Base-by-base conservation (phyloP, 2,113 vertebrate genomes). In the Tor tambroides region DNA sequence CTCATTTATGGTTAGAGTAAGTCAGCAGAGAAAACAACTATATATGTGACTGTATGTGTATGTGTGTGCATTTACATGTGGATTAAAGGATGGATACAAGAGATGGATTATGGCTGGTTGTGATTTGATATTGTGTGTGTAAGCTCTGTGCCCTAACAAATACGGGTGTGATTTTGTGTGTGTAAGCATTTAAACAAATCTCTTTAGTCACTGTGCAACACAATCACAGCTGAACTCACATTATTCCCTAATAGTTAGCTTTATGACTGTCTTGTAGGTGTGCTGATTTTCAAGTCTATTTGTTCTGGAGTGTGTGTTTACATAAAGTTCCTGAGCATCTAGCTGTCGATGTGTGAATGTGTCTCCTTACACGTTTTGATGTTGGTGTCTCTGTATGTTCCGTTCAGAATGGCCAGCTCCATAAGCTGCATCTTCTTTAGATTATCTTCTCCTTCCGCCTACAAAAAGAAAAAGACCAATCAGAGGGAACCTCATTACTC, bases 361-460 rank as follows among this genome's bases (percentile, higher is more conserved):
- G 86, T 28, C 1, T 54, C 9, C 95, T 95, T 94, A 96, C 95
- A 93, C 84, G 95, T 87, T 94, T 96, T 96, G 89, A 95, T 35
- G 89, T 96, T 96, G 93, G 95, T 95, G 93, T 96, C 95, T 95
- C 95, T 94, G 91, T 96, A 96, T 21, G 95, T 96, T 87, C 95
- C 95, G 21, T 96, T 96, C n/a, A 96, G 93, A 83, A 96, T 96
- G 11, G 95, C 95, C 17, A 96, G 91, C 89, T 96, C 95, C 95
- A 96, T 96, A 88, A 96, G 92, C 90, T 96, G 95, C 94, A 96
- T 95, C 93, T 96, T 96, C 94, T 96, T 96, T 91, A 96, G 93
- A 86, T 96, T 96, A 89, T 96, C 95, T 89, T 96, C 95, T 69
- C 95, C 95, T 87, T 96, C 95, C 21, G 95, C 95, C 95, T 96